Percentiles rank a stretch among this genome's conserved stretches.
phyloP scores from a whole-genome alignment of 2,797 vertebrate genomes.

The Pseudochirops cupreus region DNA sequence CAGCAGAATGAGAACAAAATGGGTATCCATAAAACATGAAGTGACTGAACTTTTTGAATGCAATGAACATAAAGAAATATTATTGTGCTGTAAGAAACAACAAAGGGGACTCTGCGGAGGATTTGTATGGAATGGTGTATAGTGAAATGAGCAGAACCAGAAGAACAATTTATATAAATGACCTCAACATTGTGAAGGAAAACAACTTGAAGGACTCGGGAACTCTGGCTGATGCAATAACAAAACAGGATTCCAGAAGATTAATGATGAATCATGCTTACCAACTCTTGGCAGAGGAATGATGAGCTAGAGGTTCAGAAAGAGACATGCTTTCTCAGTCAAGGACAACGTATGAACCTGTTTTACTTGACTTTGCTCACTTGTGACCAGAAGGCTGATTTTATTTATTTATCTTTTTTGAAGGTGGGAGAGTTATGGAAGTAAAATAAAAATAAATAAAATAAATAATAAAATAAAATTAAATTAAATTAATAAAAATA shows the following conservation, averaged over 20 bases:
- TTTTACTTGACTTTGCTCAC: not conserved
- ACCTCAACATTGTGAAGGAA: not conserved
- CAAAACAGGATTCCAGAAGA: not conserved
- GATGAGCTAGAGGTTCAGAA: not conserved
- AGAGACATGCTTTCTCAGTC: not conserved
- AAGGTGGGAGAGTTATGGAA: not conserved
- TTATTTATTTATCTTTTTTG: not conserved
- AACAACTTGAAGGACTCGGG: not conserved
- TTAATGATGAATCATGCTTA: not conserved
- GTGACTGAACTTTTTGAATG: not conserved
- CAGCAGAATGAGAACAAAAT: not conserved
- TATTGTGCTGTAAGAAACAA: not conserved
- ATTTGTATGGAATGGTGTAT: not conserved
- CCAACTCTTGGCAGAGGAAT: not conserved
- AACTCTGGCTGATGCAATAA: not conserved
- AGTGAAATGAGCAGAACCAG: not conserved
- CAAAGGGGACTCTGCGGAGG: not conserved
- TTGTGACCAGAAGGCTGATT: not conserved
- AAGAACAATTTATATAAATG: not conserved
- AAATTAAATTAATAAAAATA: not conserved
- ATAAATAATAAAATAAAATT: too few species aligned
- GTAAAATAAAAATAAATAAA: not conserved
- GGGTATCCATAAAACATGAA: not conserved
- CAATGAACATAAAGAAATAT: not conserved
- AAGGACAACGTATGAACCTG: too few species aligned